A percentile compares a stretch with the other conserved stretches of the same genome.
Evolutionary conservation across 2,888 invertebrate genomes (phyloP).

Genomic region (Sarcophaga carnaria): DNA sequence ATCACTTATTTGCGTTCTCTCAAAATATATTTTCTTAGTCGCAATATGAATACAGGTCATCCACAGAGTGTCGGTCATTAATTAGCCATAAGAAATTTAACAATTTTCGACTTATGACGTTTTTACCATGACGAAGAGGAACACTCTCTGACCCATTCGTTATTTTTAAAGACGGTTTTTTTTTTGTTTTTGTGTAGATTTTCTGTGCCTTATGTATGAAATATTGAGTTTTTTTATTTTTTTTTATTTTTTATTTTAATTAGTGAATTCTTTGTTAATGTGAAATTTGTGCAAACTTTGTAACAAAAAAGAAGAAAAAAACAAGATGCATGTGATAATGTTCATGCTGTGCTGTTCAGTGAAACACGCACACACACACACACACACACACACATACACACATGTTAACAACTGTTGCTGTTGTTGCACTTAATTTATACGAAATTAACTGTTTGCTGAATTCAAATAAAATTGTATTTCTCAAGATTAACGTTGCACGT

Average conservation of each 20-base stretch:
- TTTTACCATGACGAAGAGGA: no score
- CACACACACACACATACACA: background rate
- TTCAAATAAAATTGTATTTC: constrained; percentile 30
- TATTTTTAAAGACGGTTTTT: no score
- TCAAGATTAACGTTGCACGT: constrained; percentile 18
- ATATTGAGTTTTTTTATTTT: background rate
- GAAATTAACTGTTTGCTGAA: constrained; percentile 24
- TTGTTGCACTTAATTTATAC: constrained; percentile 27
- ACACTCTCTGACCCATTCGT: no score
- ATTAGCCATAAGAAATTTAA: no score
- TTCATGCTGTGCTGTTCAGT: no score
- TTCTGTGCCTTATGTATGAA: background rate
- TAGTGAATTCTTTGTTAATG: background rate
- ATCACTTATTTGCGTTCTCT: no score
- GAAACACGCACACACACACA: background rate
- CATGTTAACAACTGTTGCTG: background rate
- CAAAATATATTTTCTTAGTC: no score
- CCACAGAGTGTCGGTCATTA: no score
- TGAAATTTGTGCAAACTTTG: background rate
- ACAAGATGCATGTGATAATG: no score
- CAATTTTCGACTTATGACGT: no score
- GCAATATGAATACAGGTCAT: no score
- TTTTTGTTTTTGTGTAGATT: background rate
- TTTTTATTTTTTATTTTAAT: background rate
- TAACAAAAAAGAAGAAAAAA: no score